phyloP scores from a whole-genome alignment of 2,113 vertebrate genomes.

The Eclectus roratus region DNA sequence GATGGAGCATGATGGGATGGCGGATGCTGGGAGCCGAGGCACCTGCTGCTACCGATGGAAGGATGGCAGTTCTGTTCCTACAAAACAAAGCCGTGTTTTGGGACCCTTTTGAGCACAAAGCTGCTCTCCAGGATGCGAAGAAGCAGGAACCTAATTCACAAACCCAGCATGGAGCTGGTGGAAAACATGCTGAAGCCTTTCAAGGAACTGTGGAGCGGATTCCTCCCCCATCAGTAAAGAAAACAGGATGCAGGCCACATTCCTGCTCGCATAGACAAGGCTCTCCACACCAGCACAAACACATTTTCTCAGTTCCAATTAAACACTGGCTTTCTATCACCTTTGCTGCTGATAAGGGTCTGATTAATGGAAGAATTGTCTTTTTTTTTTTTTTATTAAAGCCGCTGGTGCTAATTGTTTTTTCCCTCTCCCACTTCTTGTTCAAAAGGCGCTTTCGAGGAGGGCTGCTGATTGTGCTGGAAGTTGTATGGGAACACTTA shows the following conservation, averaged over 20 bases:
- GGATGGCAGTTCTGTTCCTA: neutral
- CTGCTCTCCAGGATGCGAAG: slow-evolving; percentile 25
- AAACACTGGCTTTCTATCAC: slow-evolving; percentile 72
- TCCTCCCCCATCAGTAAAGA: slow-evolving; percentile 62
- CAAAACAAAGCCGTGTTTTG: neutral
- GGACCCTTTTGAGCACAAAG: neutral
- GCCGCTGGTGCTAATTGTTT: slow-evolving; percentile 34
- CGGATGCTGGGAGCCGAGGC: rapidly evolving
- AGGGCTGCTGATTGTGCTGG: slow-evolving; percentile 70
- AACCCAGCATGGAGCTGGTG: slow-evolving; percentile 23
- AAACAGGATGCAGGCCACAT: slow-evolving; percentile 87
- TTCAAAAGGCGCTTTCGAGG: slow-evolving; percentile 48
- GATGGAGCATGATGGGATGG: neutral
- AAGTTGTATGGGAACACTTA: slow-evolving; percentile 75
- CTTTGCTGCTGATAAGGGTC: slow-evolving; percentile 70
- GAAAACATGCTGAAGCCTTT: slow-evolving; percentile 20
- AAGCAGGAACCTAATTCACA: slow-evolving; percentile 5
- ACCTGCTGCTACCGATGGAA: neutral
- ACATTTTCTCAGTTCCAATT: slow-evolving; percentile 65
- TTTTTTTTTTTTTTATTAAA: slow-evolving; percentile 49
- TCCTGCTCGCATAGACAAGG: slow-evolving; percentile 75
- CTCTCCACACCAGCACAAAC: slow-evolving; percentile 65
- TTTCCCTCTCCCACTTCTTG: slow-evolving; percentile 57
- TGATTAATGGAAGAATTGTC: slow-evolving; percentile 75
- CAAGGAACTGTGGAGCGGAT: neutral